phyloP scores from a whole-genome alignment of 2,888 invertebrate species.

The Zelleria hepariella region DNA sequence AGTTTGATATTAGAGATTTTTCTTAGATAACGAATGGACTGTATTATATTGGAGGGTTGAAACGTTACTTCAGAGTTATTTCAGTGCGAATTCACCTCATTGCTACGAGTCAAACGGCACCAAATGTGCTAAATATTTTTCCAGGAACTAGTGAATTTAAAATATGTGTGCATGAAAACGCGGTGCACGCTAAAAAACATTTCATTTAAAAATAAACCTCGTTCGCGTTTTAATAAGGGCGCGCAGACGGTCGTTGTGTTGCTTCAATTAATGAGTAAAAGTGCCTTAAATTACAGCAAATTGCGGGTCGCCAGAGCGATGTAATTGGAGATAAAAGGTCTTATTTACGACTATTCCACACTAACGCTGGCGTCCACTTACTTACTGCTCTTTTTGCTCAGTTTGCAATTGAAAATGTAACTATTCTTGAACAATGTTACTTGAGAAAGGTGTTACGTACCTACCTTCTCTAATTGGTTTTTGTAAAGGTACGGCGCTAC shows the following conservation, averaged over 20 bases:
- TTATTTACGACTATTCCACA: conserved; percentile 6
- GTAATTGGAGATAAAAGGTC: conserved; percentile 8
- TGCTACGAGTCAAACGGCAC: too few relatives aligned
- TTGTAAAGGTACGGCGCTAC: not conserved
- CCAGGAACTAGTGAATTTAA: too few relatives aligned
- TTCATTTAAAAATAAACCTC: conserved; percentile 1
- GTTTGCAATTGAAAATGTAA: not conserved
- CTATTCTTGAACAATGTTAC: not conserved
- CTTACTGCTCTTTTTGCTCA: not conserved
- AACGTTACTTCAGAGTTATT: too few relatives aligned
- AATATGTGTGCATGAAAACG: not conserved
- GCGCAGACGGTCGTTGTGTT: conserved; percentile 9
- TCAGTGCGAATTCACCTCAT: too few relatives aligned
- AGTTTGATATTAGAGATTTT: too few relatives aligned
- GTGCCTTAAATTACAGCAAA: conserved; percentile 29
- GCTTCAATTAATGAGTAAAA: conserved; percentile 28
- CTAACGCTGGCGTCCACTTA: not conserved
- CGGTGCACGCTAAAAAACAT: not conserved
- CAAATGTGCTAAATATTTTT: too few relatives aligned
- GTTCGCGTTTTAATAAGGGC: conserved; percentile 7
- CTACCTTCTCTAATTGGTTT: too few relatives aligned
- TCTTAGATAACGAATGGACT: too few relatives aligned
- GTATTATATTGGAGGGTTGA: too few relatives aligned
- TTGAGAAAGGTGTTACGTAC: not conserved
- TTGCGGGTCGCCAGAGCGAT: conserved; percentile 16